These are phyloP conservation scores for Drosophila miranda DNA, from an alignment of 1,140 invertebrate species.

Conservation along the genomic window DNA sequence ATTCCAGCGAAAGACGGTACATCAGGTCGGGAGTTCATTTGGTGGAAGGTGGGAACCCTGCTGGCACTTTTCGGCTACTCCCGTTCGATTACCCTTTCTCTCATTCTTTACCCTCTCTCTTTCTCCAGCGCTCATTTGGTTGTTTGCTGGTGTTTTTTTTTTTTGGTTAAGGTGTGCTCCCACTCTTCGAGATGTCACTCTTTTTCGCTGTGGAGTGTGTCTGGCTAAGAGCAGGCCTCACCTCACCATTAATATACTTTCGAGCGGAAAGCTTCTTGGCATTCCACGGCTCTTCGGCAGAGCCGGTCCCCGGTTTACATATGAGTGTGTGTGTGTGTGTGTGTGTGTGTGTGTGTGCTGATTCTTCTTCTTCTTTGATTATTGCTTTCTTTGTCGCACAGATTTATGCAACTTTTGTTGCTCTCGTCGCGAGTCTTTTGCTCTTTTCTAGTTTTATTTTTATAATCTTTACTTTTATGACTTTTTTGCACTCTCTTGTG, in stretches of 20 bases:
- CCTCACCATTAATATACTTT: constrained; percentile 3
- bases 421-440: constrained; percentile 10
- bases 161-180: constrained; percentile 9
- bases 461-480: constrained; percentile 55
- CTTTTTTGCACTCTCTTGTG: constrained; percentile 25
- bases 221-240: too few relatives aligned
- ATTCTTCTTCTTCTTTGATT: constrained; percentile 43
- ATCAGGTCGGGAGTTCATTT: background rate
- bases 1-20: too few relatives aligned
- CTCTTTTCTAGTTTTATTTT: constrained; percentile 52
- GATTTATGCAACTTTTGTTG: constrained; percentile 72
- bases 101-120: too few relatives aligned
- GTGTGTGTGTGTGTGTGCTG: constrained; percentile 12
- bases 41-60: too few relatives aligned
- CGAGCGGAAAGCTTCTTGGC: constrained; percentile 58
- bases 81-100: too few relatives aligned
- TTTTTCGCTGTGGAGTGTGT: too few relatives aligned
- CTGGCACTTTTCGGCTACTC: too few relatives aligned
- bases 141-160: constrained; percentile 40
- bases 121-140: too few relatives aligned
- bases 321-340: background rate
- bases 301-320: constrained; percentile 55
- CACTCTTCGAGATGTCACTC: too few relatives aligned
- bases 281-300: constrained; percentile 48
- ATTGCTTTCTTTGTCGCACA: constrained; percentile 65